Base-by-base conservation (phyloP, 2,113 vertebrate genomes). In the Chamaetylas fuelleborni region DNA sequence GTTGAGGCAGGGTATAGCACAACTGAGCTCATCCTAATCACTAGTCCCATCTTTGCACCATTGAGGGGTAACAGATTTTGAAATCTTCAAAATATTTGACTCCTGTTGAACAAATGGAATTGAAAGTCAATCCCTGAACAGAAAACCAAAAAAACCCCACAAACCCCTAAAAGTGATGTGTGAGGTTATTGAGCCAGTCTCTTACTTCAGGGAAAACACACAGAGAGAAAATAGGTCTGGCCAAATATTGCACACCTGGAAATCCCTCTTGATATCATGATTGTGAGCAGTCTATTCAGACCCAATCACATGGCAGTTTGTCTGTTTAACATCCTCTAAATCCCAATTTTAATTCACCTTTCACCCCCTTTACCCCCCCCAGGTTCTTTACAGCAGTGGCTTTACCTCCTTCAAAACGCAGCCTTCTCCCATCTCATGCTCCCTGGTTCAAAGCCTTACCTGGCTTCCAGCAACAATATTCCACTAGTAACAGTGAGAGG, bases 91-190 rank as follows among this genome's bases (percentile, higher is more conserved):
- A 91, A 57, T 38, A 57, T 42, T 36, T 43, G 25, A 45, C 15
- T 14, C 12, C 16, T 48, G 15, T 42, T 24, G 29, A 74, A 33
- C 14, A 77, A 77, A 53, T 14, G 17, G 14, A 82, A 51, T 31
- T 78, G 6, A 31, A 87, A 93, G 14, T 34, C 31, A n/a, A 58
- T 3, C 11, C 6, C 28, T 2, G 5, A 57, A 53, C 16, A 48
- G 22, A 29, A 60, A 54, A 28, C 5, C 2, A 18, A 40, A 11
- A 20, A 80, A 57, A n/a, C 5, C 9, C 45, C 40, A 34, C 4
- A 78, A 28, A 14, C 1, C 1, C 14, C n/a, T 50, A 18, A 47
- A 88, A 76, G 5, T 9, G 17, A 14, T 0, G 2, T 2, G 5
- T 45, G 58, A 82, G 28, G 11, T 64, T 67, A 64, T 34, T 70